Conservation (phyloP, 2,888 invertebrate genomes). For the Tineola bisselliella region DNA sequence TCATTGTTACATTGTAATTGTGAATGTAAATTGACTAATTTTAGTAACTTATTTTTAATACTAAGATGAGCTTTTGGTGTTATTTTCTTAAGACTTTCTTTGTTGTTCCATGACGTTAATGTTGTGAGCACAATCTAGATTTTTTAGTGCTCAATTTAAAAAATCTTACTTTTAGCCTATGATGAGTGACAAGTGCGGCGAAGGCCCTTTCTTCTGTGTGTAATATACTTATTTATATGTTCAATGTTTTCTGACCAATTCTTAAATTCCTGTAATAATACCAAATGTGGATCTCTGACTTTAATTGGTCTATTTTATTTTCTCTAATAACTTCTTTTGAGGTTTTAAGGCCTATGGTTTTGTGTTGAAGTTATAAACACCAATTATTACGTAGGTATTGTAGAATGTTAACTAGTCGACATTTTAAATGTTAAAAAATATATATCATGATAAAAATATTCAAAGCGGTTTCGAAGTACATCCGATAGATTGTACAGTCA, state of each 20-base stretch:
- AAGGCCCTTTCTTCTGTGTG: no score
- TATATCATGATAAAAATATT: no score
- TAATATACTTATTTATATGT: no score
- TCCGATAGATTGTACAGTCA: no score
- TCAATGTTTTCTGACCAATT: no score
- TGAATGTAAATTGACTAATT: neutral
- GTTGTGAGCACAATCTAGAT: no score
- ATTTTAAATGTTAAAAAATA: neutral
- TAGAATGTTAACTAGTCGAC: slow-evolving; percentile 6
- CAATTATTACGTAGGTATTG: neutral
- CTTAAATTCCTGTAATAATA: no score
- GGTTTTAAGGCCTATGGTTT: neutral
- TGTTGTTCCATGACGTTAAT: neutral
- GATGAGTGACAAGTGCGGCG: no score
- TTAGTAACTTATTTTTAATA: slow-evolving; percentile 6
- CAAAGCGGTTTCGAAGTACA: no score
- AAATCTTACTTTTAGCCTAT: no score
- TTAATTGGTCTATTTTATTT: neutral
- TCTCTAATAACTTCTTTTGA: neutral
- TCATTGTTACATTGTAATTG: neutral
- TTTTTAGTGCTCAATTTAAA: no score
- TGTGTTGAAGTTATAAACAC: neutral
- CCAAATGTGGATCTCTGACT: neutral
- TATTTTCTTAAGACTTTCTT: neutral
- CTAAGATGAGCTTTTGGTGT: slow-evolving; percentile 5